Percentiles rank a stretch among this genome's conserved stretches.
These are phyloP conservation scores for Lepus townsendii DNA, from an alignment of 2,797 vertebrate genomes.

Conservation along the genomic window DNA sequence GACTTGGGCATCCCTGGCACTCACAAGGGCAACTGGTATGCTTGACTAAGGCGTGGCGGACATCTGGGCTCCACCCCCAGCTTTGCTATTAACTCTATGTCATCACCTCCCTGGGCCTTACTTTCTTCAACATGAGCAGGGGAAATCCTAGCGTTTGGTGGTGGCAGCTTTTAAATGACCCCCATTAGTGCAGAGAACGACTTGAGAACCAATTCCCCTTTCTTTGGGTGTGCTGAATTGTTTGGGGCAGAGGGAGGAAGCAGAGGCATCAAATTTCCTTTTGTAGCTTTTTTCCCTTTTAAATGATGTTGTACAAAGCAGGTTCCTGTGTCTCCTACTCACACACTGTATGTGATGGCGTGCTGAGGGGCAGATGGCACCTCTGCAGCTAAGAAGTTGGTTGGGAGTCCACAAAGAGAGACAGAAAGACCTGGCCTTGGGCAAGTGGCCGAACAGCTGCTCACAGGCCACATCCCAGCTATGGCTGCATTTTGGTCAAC, in stretches of 20 bases:
- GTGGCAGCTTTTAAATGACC: not conserved
- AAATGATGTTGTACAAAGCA: not conserved
- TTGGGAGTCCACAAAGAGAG: not conserved
- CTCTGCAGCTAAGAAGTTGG: not conserved
- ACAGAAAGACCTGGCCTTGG: not conserved
- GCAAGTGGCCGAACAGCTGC: not conserved
- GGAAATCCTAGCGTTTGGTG: not conserved
- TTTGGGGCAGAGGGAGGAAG: not conserved
- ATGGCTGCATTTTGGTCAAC: not conserved
- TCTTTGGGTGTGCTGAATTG: conserved; percentile 24
- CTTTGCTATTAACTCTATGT: not conserved
- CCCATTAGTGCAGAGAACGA: not conserved
- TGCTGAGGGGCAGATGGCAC: not conserved
- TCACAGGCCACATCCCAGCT: not conserved
- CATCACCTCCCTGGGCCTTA: not conserved
- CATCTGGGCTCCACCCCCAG: not conserved
- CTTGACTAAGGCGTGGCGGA: not conserved
- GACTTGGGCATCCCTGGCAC: not conserved
- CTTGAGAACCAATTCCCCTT: not conserved
- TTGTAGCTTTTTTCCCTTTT: not conserved
- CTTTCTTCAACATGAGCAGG: not conserved
- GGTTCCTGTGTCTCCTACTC: not conserved
- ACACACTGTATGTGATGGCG: not conserved
- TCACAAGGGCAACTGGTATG: not conserved
- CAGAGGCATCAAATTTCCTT: not conserved